Evolutionary conservation across 2,113 vertebrate species (phyloP).

Genomic region (Brachyistius frenatus): DNA sequence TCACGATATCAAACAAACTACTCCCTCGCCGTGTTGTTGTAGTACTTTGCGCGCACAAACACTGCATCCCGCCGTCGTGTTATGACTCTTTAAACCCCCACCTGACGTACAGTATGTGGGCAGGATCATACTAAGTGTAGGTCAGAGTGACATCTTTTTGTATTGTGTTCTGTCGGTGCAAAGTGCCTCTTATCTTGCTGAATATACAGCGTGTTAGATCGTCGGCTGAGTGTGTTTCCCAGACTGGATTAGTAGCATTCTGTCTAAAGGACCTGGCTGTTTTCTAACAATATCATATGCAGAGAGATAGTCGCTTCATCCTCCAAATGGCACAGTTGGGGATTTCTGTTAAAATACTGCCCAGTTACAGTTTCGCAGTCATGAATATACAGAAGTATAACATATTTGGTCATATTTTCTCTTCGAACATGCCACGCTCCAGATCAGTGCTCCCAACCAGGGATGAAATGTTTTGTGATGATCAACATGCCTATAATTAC

Average conservation of each 20-base stretch:
- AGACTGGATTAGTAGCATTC: conserved; percentile 48
- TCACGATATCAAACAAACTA: conserved; percentile 67
- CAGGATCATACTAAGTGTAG: conserved; percentile 51
- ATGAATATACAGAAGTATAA: background rate
- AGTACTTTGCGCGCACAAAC: conserved; percentile 39
- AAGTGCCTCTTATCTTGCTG: conserved; percentile 56
- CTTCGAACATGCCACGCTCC: too few relatives aligned
- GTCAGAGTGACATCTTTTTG: conserved; percentile 56
- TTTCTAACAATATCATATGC: conserved; percentile 36
- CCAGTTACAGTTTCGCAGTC: background rate
- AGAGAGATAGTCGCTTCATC: background rate
- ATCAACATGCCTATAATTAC: background rate
- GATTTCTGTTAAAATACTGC: conserved; percentile 2
- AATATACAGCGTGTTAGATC: conserved; percentile 27
- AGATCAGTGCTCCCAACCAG: too few relatives aligned
- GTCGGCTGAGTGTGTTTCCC: conserved; percentile 35
- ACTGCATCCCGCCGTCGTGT: conserved; percentile 23
- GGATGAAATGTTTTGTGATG: background rate
- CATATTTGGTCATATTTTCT: too few relatives aligned
- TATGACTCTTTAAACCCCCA: conserved; percentile 37
- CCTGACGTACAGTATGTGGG: conserved; percentile 47
- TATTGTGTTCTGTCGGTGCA: conserved; percentile 35
- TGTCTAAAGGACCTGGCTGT: conserved; percentile 29
- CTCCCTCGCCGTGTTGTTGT: conserved; percentile 31
- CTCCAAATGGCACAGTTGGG: background rate